Percentiles rank a stretch among this genome's conserved stretches.
Evolutionary conservation across 2,888 invertebrate species (phyloP).

Genomic region (Drosophila setosimentum): DNA sequence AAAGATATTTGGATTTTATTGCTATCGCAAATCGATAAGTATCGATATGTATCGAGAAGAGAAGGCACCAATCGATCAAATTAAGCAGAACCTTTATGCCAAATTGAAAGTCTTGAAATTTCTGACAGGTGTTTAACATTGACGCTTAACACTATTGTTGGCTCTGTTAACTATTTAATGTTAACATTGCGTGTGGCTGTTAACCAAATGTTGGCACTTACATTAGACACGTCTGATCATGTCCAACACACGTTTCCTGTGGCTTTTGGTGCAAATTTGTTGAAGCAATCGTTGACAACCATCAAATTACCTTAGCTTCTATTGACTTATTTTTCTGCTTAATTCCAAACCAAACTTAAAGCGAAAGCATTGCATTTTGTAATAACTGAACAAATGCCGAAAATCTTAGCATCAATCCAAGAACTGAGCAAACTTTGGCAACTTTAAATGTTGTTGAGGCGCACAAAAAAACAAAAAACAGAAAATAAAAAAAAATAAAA

Average conservation of each 20-base stretch:
- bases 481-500: neutral
- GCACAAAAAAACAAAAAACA: too few species aligned
- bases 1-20: neutral
- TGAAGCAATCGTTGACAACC: neutral
- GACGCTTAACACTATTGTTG: neutral
- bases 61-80: neutral
- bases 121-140: neutral
- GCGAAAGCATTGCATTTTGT: neutral
- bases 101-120: neutral
- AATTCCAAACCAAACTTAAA: neutral
- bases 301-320: neutral
- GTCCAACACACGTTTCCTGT: neutral
- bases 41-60: neutral
- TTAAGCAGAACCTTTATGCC: neutral
- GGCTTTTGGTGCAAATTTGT: neutral
- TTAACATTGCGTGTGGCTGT: neutral
- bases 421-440: neutral
- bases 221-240: neutral
- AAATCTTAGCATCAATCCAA: neutral
- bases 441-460: conserved; percentile 3
- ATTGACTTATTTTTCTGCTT: neutral
- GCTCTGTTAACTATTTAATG: neutral
- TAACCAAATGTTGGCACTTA: neutral
- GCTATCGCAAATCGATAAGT: neutral
- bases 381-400: neutral